These are phyloP conservation scores for Willowsia nigromaculata DNA, from an alignment of 2,888 invertebrate genomes.

Conservation along the genomic window DNA sequence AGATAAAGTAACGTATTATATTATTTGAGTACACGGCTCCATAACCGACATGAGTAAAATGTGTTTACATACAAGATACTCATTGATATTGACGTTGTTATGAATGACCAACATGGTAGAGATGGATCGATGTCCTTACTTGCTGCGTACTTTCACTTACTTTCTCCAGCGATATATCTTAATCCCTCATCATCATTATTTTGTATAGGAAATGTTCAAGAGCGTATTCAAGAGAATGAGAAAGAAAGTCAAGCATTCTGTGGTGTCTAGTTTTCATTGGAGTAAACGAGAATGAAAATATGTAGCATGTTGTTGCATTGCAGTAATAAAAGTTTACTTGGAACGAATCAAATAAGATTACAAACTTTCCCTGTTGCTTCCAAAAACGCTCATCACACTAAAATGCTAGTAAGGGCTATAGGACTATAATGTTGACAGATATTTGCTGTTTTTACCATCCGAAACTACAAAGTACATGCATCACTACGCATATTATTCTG, in stretches of 20 bases:
- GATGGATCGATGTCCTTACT: not conserved
- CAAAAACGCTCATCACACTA: not conserved
- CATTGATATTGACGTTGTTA: not conserved
- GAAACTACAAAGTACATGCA: too few species aligned
- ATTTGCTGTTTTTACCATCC: too few species aligned
- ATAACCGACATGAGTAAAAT: too few species aligned
- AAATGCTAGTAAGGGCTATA: not conserved
- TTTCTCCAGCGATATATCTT: not conserved
- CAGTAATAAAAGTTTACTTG: not conserved
- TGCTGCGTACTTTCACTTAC: not conserved
- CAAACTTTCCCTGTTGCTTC: constrained; percentile 12
- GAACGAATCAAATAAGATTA: not conserved
- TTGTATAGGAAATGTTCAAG: not conserved
- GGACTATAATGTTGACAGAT: not conserved
- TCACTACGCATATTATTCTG: too few species aligned
- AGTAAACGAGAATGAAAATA: not conserved
- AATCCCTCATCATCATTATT: not conserved
- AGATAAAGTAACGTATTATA: not conserved
- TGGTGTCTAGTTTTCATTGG: not conserved
- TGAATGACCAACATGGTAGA: not conserved
- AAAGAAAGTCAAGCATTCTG: not conserved
- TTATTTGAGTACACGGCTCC: not conserved
- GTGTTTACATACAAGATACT: not conserved
- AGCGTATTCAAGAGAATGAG: too few species aligned
- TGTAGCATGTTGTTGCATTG: not conserved